Base-by-base conservation (phyloP, 2,113 vertebrate species). In the Colius striatus region DNA sequence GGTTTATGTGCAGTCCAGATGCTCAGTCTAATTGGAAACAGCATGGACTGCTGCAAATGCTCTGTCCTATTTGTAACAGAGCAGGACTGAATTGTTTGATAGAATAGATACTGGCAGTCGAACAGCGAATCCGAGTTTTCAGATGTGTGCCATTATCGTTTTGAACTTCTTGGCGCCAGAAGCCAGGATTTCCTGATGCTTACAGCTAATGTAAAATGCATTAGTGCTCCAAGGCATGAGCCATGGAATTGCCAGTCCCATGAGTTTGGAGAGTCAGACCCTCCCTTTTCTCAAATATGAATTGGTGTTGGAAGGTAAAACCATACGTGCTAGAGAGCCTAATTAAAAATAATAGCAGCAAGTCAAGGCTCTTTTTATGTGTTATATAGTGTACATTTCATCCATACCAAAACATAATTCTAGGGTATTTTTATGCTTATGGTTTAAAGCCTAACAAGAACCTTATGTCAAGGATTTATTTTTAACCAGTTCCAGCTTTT, bases 271-370 rank as follows among this genome's bases (percentile, higher is more conserved):
- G 83, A 79, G 87, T 92, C 87, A 96, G 96, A 91, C 96, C 90
- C 89, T 91, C 81, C 78, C 74, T 93, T 74, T 73, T 94, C 87
- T 66, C 89, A 93, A 71, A 53, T 92, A 83, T 91, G 95, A 96
- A 91, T 93, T 97, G 95, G 97, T 97, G 89, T 97, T 97, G 94
- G 96, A 97, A 97, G 96, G 97, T 96, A 94, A 97, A 97, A 92
- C 96, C 94, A 94, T 96, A 96, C 93, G 89, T 97, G 94, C 96
- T 96, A 78, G 96, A 92, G 92, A 97, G 85, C 93, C 97, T 98
- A 98, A 98, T 98, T 98, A 98, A 98, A 98, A 98, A 97, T 98
- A 98, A 98, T 98, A 97, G 96, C 97, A 97, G 97, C 94, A 83
- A 97, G 96, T 95, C 95, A 89, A 83, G 90, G 71, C 84, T 60